These are phyloP conservation scores for Periophthalmus magnuspinnatus DNA, from an alignment of 2,797 vertebrate species.

Conservation along the genomic window DNA sequence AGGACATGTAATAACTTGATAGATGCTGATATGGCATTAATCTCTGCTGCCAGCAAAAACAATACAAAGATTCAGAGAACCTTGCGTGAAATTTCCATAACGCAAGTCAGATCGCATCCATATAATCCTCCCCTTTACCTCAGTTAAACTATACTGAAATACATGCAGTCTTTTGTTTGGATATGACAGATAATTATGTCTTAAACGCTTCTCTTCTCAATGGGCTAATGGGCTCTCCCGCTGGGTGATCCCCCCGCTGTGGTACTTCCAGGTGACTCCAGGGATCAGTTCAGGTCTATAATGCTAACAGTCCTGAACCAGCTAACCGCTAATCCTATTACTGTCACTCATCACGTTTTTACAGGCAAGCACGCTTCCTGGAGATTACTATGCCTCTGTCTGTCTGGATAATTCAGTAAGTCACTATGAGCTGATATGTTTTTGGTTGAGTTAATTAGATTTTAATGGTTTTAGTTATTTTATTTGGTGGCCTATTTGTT, in stretches of 20 bases:
- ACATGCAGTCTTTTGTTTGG: conserved; percentile 9
- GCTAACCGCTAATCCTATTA: conserved; percentile 67
- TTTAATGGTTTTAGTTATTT: neutral
- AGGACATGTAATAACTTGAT: conserved; percentile 9
- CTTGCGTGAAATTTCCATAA: conserved; percentile 1
- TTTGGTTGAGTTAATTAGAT: neutral
- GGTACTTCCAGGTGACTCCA: conserved; percentile 47
- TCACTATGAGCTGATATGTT: neutral
- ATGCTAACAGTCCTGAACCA: conserved; percentile 60
- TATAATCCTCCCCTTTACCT: neutral
- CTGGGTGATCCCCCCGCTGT: conserved; percentile 43
- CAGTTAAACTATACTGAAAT: neutral
- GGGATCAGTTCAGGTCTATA: conserved; percentile 49
- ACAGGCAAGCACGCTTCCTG: conserved; percentile 27
- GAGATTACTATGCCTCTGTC: conserved; percentile 9
- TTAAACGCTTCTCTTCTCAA: conserved; percentile 38
- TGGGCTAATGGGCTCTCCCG: conserved; percentile 34
- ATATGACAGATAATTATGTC: conserved; percentile 28
- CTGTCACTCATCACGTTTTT: conserved; percentile 47
- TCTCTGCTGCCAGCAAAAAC: neutral
- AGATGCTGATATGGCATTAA: conserved; percentile 6
- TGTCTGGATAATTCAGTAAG: too few relatives aligned
- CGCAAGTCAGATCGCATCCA: conserved; percentile 3
- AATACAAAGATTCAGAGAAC: neutral
- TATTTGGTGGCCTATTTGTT: neutral